phyloP scores from a whole-genome alignment of 1,140 invertebrate species.

The Eupristina koningsbergeri region DNA sequence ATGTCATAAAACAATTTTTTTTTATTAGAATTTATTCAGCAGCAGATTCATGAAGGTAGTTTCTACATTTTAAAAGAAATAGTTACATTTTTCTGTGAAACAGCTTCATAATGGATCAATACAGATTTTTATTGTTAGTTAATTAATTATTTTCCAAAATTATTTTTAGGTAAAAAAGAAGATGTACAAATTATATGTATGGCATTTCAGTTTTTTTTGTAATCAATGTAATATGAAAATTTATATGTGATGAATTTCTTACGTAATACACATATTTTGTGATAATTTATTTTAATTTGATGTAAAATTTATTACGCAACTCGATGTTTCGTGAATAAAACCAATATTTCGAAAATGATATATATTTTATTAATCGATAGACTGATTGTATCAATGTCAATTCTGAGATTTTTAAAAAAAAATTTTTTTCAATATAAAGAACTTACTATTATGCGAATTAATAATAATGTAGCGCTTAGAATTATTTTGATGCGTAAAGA shows the following conservation, averaged over 20 bases:
- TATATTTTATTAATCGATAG: slow-evolving; percentile 35
- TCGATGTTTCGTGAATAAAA: slow-evolving; percentile 45
- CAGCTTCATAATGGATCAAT: slow-evolving; percentile 12
- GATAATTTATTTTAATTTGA: slow-evolving; percentile 33
- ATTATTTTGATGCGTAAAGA: slow-evolving; percentile 17
- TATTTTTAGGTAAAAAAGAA: slow-evolving; percentile 3
- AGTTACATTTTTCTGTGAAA: slow-evolving; percentile 2
- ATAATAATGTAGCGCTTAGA: slow-evolving; percentile 43
- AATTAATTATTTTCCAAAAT: not conserved
- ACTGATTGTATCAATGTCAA: slow-evolving; percentile 30
- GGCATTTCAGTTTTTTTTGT: slow-evolving; percentile 4
- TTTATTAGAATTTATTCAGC: slow-evolving; percentile 23
- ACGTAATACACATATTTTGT: slow-evolving; percentile 17
- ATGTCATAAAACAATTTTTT: slow-evolving; percentile 15
- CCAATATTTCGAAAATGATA: slow-evolving; percentile 19
- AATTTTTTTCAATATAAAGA: slow-evolving; percentile 37
- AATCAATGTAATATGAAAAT: slow-evolving; percentile 6
- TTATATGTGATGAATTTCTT: not conserved
- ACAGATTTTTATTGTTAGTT: slow-evolving; percentile 5
- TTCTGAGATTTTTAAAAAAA: not conserved
- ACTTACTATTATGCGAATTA: slow-evolving; percentile 33
- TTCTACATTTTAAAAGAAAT: slow-evolving; percentile 17
- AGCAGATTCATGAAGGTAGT: slow-evolving; percentile 8
- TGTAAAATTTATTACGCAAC: slow-evolving; percentile 31
- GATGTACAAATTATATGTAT: slow-evolving; percentile 27